Evolutionary conservation across 2,797 vertebrate genomes (phyloP).

Genomic region (Lophius americanus): DNA sequence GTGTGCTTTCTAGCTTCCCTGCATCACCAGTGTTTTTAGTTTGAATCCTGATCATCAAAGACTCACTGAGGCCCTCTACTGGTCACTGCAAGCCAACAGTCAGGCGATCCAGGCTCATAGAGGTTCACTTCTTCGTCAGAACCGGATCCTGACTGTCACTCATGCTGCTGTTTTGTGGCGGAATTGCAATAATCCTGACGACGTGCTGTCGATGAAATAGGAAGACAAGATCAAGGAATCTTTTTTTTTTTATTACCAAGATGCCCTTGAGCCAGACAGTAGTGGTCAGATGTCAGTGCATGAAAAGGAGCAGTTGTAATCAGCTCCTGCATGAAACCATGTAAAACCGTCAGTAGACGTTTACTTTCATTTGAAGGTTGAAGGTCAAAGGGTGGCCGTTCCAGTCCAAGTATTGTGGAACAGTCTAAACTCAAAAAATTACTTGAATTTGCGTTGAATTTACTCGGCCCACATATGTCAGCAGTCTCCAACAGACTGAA

Average conservation of each 20-base stretch:
- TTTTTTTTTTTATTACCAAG: no score
- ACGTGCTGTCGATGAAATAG: background rate
- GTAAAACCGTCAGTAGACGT: no score
- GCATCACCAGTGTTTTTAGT: slow-evolving; percentile 44
- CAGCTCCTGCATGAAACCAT: no score
- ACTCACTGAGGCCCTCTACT: slow-evolving; percentile 10
- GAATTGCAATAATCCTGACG: background rate
- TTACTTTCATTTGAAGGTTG: background rate
- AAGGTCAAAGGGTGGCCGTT: no score
- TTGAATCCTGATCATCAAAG: slow-evolving; percentile 31
- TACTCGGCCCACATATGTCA: background rate
- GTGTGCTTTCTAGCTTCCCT: slow-evolving; percentile 26
- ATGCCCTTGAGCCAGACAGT: background rate
- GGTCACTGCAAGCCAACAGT: slow-evolving; percentile 8
- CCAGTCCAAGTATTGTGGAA: slow-evolving; percentile 14
- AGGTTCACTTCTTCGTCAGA: no score
- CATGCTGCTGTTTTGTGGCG: background rate
- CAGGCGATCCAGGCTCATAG: no score
- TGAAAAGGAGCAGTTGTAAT: no score
- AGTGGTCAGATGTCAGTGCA: background rate
- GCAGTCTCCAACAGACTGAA: no score
- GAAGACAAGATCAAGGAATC: background rate
- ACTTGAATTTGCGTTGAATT: background rate
- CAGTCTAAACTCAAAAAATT: slow-evolving; percentile 1
- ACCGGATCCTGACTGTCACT: no score